These are phyloP conservation scores for Platanista minor DNA, from an alignment of 2,113 vertebrate genomes.

Conservation along the genomic window DNA sequence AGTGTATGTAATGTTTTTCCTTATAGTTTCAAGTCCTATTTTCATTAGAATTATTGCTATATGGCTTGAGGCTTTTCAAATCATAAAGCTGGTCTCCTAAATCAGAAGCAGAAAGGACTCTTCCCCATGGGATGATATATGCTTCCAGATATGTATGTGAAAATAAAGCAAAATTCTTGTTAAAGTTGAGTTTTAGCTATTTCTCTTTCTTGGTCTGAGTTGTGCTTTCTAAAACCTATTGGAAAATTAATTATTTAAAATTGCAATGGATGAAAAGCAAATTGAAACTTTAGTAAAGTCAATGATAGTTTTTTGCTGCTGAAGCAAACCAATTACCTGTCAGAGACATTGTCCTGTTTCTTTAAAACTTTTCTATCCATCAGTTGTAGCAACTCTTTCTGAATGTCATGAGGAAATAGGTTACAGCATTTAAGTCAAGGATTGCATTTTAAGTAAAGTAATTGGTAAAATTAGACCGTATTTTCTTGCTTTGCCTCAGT, in stretches of 20 bases:
- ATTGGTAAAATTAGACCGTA: neutral
- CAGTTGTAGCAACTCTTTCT: neutral
- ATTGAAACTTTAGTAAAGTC: conserved; percentile 10
- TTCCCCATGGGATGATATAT: neutral
- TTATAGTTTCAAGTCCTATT: neutral
- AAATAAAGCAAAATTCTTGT: conserved; percentile 33
- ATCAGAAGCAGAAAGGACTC: conserved; percentile 35
- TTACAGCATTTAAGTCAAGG: neutral
- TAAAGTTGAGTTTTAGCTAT: conserved; percentile 9
- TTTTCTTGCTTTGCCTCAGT: neutral
- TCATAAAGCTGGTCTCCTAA: conserved; percentile 47
- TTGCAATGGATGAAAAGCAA: conserved; percentile 19
- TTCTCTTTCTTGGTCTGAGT: neutral
- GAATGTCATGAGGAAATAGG: neutral
- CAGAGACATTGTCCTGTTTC: neutral
- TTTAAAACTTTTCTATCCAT: neutral
- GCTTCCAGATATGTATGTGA: conserved; percentile 19
- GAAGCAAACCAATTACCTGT: neutral
- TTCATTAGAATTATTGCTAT: conserved; percentile 52
- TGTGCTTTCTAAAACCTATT: neutral
- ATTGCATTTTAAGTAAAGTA: conserved; percentile 17
- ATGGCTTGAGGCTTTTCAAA: conserved; percentile 27
- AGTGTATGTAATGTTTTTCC: conserved; percentile 20
- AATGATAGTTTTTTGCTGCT: neutral
- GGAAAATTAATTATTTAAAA: conserved; percentile 48